Conservation (phyloP, 1,140 invertebrate species). For the Cydia strobilella region DNA sequence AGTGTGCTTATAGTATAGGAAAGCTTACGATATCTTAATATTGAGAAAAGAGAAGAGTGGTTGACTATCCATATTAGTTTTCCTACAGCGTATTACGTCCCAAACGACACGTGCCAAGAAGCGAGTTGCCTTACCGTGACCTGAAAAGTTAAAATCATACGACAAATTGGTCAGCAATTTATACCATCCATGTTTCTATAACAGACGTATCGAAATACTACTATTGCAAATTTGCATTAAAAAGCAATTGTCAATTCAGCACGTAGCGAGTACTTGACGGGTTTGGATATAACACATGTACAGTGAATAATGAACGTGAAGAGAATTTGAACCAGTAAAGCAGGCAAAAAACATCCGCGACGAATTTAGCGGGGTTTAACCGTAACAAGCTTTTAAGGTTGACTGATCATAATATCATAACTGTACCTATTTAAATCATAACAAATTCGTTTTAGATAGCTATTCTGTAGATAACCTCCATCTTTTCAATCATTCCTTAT, state of each 20-base stretch:
- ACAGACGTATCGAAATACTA: constrained; percentile 51
- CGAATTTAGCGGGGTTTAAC: constrained; percentile 26
- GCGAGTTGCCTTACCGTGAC: constrained; percentile 50
- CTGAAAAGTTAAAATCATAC: constrained; percentile 52
- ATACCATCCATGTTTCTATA: constrained; percentile 37
- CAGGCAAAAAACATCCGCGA: constrained; percentile 5
- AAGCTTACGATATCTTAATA: no score
- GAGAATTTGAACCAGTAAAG: constrained; percentile 45
- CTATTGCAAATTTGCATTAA: constrained; percentile 64
- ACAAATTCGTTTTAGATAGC: constrained; percentile 34
- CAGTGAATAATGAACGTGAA: constrained; percentile 41
- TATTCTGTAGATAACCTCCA: constrained; percentile 25
- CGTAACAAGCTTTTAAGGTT: constrained; percentile 23
- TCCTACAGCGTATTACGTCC: not conserved
- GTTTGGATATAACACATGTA: constrained; percentile 72
- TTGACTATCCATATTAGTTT: not conserved
- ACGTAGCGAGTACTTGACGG: constrained; percentile 46
- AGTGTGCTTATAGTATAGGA: no score
- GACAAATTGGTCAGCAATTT: constrained; percentile 51
- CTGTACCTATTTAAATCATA: not conserved
- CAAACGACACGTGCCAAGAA: constrained; percentile 40
- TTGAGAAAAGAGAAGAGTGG: no score
- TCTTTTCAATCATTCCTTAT: constrained; percentile 6
- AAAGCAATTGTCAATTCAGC: constrained; percentile 63
- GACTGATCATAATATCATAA: constrained; percentile 27